Evolutionary conservation across 2,888 invertebrate species (phyloP).

Genomic region (Drosophila vallismaia): DNA sequence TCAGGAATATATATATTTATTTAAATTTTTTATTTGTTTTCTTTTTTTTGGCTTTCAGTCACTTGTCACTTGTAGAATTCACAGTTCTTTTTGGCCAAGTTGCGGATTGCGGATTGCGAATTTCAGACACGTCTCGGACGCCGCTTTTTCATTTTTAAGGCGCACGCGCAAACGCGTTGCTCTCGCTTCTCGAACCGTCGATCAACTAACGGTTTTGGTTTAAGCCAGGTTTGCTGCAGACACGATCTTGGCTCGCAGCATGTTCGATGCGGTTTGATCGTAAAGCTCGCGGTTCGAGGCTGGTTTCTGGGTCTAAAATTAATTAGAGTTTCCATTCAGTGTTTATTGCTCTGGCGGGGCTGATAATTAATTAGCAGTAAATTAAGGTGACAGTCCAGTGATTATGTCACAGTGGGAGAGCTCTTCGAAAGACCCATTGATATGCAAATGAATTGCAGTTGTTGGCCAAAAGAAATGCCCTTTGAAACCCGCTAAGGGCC

Average conservation of each 20-base stretch:
- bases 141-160: conserved; percentile 54
- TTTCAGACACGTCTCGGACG: conserved; percentile 68
- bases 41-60: conserved; percentile 14
- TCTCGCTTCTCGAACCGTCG: conserved; percentile 57
- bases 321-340: conserved; percentile 34
- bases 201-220: conserved; percentile 24
- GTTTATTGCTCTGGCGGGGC: conserved; percentile 15
- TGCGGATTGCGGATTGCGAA: conserved; percentile 55
- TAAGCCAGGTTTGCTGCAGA: conserved; percentile 2
- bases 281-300: conserved; percentile 7
- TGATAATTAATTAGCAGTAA: conserved; percentile 65
- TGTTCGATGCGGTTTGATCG: conserved; percentile 36
- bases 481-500: not conserved
- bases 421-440: conserved; percentile 49
- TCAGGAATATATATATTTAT: not conserved
- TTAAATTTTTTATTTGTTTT: conserved; percentile 18
- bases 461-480: conserved; percentile 20
- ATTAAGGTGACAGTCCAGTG: conserved; percentile 60
- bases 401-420: conserved; percentile 61
- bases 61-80: conserved; percentile 36
- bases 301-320: conserved; percentile 11
- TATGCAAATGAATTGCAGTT: conserved; percentile 55
- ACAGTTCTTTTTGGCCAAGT: conserved; percentile 36
- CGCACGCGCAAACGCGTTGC: conserved; percentile 61
- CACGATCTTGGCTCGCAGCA: conserved; percentile 4